A percentile compares a stretch with the other conserved stretches of the same genome.
Evolutionary conservation across 2,797 vertebrate species (phyloP).

Genomic region (Enoplosus armatus): DNA sequence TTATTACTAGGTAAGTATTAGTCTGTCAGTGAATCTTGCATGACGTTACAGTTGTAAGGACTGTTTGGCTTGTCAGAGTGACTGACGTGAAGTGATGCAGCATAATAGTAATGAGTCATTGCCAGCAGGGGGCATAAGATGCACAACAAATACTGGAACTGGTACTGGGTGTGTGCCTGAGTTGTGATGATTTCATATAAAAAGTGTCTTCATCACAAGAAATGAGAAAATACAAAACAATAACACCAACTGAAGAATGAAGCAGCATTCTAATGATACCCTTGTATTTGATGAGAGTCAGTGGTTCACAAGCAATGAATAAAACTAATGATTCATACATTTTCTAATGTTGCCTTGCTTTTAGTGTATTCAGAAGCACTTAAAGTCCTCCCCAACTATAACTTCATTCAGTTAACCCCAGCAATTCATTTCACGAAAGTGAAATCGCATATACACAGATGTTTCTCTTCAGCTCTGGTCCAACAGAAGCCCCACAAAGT

Average conservation of each 20-base stretch:
- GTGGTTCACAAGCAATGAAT: slow-evolving; percentile 77
- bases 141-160: slow-evolving; percentile 26
- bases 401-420: slow-evolving; percentile 61
- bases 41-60: too few species aligned
- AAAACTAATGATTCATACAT: slow-evolving; percentile 69
- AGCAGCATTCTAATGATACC: slow-evolving; percentile 57
- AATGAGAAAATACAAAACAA: slow-evolving; percentile 31
- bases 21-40: too few species aligned
- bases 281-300: slow-evolving; percentile 79
- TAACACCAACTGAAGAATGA: slow-evolving; percentile 49
- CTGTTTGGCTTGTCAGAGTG: background rate
- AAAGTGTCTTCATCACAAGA: slow-evolving; percentile 1
- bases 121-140: slow-evolving; percentile 63
- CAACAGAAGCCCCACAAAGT: slow-evolving; percentile 31
- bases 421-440: slow-evolving; percentile 49
- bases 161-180: slow-evolving; percentile 16
- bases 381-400: slow-evolving; percentile 59
- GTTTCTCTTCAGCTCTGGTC: slow-evolving; percentile 23
- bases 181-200: slow-evolving; percentile 35
- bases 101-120: slow-evolving; percentile 2
- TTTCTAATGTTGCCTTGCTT: slow-evolving; percentile 53
- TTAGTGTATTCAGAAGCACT: slow-evolving; percentile 49
- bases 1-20: background rate
- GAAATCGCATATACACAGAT: slow-evolving; percentile 39
- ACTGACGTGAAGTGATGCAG: background rate